phyloP scores from a whole-genome alignment of 2,888 invertebrate genomes.

The Corythucha ciliata region DNA sequence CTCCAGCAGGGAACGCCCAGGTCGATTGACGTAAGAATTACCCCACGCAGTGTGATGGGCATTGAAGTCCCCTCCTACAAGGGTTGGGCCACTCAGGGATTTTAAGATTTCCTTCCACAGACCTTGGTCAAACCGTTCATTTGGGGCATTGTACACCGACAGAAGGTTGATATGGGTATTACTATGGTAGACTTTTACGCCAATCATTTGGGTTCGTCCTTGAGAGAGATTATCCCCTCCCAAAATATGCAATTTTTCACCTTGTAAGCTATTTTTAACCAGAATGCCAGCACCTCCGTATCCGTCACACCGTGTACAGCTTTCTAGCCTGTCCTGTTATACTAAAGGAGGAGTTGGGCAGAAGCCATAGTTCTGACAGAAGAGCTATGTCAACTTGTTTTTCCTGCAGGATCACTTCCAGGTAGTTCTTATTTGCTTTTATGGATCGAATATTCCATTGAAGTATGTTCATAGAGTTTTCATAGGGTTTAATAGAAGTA shows the following conservation, averaged over 20 bases:
- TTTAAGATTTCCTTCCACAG: neutral
- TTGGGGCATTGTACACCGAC: constrained; percentile 7
- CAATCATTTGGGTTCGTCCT: too few species aligned
- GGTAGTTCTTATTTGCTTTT: neutral
- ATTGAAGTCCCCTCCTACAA: constrained; percentile 7
- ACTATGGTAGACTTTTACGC: neutral
- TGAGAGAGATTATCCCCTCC: too few species aligned
- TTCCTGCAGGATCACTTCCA: neutral
- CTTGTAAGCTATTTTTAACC: neutral
- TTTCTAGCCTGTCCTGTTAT: too few species aligned
- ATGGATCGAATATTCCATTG: constrained; percentile 8
- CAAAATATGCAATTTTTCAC: neutral
- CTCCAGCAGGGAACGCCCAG: neutral
- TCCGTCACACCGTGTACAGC: neutral
- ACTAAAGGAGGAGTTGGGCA: neutral
- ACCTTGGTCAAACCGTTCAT: neutral
- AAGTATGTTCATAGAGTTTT: too few species aligned
- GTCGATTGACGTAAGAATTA: neutral
- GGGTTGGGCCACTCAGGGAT: neutral
- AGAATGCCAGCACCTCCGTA: neutral
- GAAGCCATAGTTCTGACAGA: neutral
- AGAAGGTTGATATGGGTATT: neutral
- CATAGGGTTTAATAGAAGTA: too few species aligned
- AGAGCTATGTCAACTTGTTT: neutral
- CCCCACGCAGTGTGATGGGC: constrained; percentile 1